Base-by-base conservation (phyloP, 2,888 invertebrate genomes). In the Eupithecia pulchellata region DNA sequence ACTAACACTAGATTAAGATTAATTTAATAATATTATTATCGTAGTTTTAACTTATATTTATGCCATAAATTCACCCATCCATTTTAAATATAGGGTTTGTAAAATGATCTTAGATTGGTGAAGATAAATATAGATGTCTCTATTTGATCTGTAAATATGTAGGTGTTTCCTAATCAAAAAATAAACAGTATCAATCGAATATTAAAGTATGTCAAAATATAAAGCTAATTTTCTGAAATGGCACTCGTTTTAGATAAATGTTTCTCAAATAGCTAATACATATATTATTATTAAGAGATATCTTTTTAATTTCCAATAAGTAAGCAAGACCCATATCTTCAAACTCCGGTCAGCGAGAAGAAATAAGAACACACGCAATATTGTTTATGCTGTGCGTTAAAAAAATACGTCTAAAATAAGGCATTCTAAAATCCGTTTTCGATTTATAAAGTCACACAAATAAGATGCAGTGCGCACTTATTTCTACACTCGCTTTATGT, bases 1-100 rank as follows among this genome's bases (percentile, higher is more conserved):
- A 32, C 64, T 72, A 72, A 72, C 64, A 61, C 36, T 73, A 68
- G 62, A 32, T 9, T 72, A 72, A 71, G 71, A 62, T 36, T 75
- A 71, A 69, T 63, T 34, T 63, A 66, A 68, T 55, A 34, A 47
- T 47, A 47, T 47, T 34, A n/a, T 34, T 61, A 61, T 20, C 34
- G 61, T 55, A 63, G 17, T 55, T 63, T 36, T 60, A 68, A 66
- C 57, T 57, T 34, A 34, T 58, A 64, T 66, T 68, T 69, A 72
- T 66, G 62, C 68, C 65, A 67, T 68, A 55, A 25, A 30, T n/a
- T 20, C 20, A 60, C 34, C 32, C 61, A 61, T 61, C 20, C 60
- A 60, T 32, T 32, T 34, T 61, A 25, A 32, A 29, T 32, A 61
- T 61, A 34, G 20, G 34, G 60, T n/a, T 32, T 25, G 32, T 36